phyloP scores from a whole-genome alignment of 1,140 invertebrate genomes.

The Lepidotrigona ventralis region DNA sequence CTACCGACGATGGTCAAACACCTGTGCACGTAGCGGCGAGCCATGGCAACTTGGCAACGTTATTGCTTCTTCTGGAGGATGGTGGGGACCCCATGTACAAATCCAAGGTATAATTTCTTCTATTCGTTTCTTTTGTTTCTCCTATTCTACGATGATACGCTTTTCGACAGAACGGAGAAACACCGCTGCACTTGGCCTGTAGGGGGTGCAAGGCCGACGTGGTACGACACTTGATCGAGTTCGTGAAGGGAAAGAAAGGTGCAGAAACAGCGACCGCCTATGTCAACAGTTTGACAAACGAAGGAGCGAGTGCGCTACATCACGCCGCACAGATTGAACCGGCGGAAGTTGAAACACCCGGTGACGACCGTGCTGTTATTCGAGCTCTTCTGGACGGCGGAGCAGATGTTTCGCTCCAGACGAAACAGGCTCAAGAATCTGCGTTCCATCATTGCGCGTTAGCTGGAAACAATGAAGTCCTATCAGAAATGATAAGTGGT shows the following conservation, averaged over 20 bases:
- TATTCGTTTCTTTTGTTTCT: no score
- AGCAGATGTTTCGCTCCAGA: conserved; percentile 92
- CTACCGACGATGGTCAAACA: conserved; percentile 95
- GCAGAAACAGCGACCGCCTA: conserved; percentile 86
- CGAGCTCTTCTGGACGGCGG: conserved; percentile 93
- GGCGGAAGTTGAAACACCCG: conserved; percentile 85
- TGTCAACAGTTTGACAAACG: conserved; percentile 91
- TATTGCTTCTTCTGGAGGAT: conserved; percentile 93
- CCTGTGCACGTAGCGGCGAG: conserved; percentile 95
- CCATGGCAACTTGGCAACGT: conserved; percentile 92
- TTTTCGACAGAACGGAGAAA: conserved; percentile 91
- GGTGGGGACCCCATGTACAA: conserved; percentile 93
- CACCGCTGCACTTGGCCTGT: conserved; percentile 94
- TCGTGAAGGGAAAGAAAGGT: conserved; percentile 88
- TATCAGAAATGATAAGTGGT: conserved; percentile 95
- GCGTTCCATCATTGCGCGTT: conserved; percentile 97
- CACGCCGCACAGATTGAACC: conserved; percentile 91
- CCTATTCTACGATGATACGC: neutral
- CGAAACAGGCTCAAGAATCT: conserved; percentile 93
- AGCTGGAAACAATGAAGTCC: conserved; percentile 96
- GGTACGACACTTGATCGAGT: conserved; percentile 90
- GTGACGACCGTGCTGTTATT: conserved; percentile 95
- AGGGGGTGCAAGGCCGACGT: conserved; percentile 92
- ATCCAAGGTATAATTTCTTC: conserved; percentile 86
- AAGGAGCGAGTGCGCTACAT: conserved; percentile 96